Percentiles rank a stretch among this genome's conserved stretches.
Conservation (phyloP, 2,888 invertebrate genomes). For the Macrosoma leucophasiata region DNA sequence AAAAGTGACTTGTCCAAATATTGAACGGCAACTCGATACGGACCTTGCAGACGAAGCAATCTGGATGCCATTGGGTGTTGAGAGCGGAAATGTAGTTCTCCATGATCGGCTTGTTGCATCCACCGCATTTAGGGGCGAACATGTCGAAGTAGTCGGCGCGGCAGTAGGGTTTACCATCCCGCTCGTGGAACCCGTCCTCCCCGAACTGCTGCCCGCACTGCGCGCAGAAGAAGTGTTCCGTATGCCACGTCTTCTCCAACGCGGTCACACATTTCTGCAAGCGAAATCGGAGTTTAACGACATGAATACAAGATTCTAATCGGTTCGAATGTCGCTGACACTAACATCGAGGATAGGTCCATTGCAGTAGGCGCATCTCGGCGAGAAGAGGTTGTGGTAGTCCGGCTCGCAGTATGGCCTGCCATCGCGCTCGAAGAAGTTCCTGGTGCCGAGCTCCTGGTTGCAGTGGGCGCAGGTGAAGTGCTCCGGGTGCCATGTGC, state of each 20-base stretch:
- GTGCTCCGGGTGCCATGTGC: conserved; percentile 99
- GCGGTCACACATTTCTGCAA: conserved; percentile 98
- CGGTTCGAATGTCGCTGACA: too few species aligned
- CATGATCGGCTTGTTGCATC: conserved; percentile 96
- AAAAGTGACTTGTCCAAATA: conserved; percentile 10
- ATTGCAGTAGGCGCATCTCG: conserved; percentile 98
- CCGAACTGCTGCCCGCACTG: conserved; percentile 98
- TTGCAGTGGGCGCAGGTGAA: conserved; percentile 98
- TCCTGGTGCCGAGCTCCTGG: conserved; percentile 96
- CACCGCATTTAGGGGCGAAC: conserved; percentile 99
- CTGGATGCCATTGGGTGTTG: conserved; percentile 98
- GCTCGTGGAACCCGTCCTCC: conserved; percentile 98
- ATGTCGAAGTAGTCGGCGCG: conserved; percentile 96
- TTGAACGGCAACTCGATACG: conserved; percentile 49
- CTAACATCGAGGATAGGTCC: conserved; percentile 98
- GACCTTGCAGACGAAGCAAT: conserved; percentile 99
- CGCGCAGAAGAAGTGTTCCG: conserved; percentile 99
- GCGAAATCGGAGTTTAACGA: conserved; percentile 27
- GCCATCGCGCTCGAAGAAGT: conserved; percentile 98
- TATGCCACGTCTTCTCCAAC: conserved; percentile 98
- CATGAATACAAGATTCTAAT: neutral
- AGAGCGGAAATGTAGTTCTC: conserved; percentile 98
- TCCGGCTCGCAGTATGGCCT: conserved; percentile 98
- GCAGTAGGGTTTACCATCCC: conserved; percentile 97
- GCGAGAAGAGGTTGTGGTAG: conserved; percentile 98